These are phyloP conservation scores for Torymus auratus DNA, from an alignment of 2,888 invertebrate genomes.

Conservation along the genomic window DNA sequence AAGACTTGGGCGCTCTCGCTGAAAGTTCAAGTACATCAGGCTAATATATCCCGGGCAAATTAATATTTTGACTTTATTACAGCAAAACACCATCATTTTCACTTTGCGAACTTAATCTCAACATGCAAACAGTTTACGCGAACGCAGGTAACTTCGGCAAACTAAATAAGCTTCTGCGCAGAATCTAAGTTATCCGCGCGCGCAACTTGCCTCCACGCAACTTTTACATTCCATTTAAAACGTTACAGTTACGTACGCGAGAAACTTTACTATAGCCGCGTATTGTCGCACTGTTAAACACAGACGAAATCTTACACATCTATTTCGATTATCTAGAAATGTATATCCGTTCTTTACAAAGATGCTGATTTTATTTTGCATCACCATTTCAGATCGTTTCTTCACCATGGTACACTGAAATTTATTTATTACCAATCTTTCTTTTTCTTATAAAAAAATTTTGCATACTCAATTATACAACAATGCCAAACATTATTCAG, in stretches of 20 bases:
- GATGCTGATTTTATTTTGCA: neutral
- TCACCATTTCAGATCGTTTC: no score
- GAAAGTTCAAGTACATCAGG: neutral
- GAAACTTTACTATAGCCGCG: no score
- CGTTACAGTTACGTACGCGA: conserved; percentile 1
- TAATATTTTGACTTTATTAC: conserved; percentile 37
- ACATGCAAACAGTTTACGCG: conserved; percentile 43
- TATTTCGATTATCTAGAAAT: no score
- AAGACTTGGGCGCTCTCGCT: neutral
- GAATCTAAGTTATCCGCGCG: conserved; percentile 32
- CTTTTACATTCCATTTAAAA: conserved; percentile 40
- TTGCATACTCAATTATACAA: no score
- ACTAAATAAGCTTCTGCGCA: conserved; percentile 36
- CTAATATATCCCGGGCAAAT: conserved; percentile 29
- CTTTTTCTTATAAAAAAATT: no score
- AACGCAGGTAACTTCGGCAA: conserved; percentile 31
- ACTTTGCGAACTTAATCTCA: conserved; percentile 47
- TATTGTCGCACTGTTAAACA: neutral
- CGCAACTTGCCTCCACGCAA: conserved; percentile 30
- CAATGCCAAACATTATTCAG: no score
- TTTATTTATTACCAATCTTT: no score
- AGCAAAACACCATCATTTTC: conserved; percentile 40
- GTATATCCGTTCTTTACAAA: no score
- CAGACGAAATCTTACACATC: neutral
- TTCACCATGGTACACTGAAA: no score